These are phyloP conservation scores for Ashinkailepas kermadecensis DNA, from an alignment of 2,888 invertebrate species.

Conservation along the genomic window DNA sequence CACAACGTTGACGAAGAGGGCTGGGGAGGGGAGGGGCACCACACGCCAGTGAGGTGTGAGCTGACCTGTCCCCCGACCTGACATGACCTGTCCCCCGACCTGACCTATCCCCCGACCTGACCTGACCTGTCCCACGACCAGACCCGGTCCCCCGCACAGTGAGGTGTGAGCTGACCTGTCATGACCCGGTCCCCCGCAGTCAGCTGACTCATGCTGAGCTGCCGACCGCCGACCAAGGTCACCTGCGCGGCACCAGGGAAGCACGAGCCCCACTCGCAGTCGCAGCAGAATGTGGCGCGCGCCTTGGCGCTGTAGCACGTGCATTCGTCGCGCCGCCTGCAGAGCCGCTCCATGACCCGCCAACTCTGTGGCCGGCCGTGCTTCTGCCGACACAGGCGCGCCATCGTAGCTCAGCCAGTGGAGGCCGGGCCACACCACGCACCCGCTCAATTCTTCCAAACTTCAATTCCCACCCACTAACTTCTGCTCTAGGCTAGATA, in stretches of 20 bases:
- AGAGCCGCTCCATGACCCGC: neutral
- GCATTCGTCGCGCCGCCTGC: neutral
- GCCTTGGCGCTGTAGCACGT: slow-evolving; percentile 5
- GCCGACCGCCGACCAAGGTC: neutral
- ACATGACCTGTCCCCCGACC: neutral
- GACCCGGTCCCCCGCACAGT: no score
- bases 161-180: neutral
- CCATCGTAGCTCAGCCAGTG: neutral
- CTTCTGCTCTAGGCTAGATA: neutral
- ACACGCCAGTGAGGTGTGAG: no score
- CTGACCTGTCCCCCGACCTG: no score
- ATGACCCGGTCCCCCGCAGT: neutral
- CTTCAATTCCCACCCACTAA: neutral
- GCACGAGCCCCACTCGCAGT: slow-evolving; percentile 10
- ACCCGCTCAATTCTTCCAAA: neutral
- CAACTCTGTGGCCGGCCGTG: slow-evolving; percentile 5
- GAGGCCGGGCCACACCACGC: neutral
- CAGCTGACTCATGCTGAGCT: neutral
- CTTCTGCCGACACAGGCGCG: neutral
- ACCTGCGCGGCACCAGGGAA: neutral
- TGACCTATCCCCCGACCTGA: no score
- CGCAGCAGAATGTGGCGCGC: slow-evolving; percentile 13
- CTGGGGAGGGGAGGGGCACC: no score
- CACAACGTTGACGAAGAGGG: neutral
- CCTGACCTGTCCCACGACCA: no score